Evolutionary conservation across 2,888 invertebrate species (phyloP), one percentile per base, ranked within the genome.

Genomic region (Rambutsinella grinnellia): DNA sequence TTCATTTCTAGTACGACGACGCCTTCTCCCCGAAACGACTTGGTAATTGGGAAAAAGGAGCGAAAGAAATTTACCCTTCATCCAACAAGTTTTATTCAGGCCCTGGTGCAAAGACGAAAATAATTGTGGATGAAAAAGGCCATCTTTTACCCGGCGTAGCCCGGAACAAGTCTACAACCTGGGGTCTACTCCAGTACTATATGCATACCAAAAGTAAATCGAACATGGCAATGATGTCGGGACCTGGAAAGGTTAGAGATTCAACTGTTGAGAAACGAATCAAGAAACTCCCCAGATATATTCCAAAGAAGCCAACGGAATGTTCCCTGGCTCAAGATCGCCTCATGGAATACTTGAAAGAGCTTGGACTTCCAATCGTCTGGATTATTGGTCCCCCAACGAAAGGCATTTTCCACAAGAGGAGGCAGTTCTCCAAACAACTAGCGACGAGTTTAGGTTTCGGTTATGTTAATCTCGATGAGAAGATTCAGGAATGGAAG

Each of bases 341-440:
- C 6, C 63, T 77, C 19, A 19, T 77, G 5, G 66, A 75, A 23
- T 62, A 74, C 27, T 46, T 81, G n/a, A 65, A 66, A 27, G 67
- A 79, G 10, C 49, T 76, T 10, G 28, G 69, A 15, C 47, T 81
- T 13, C 81, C 81, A 5, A 68, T 79, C 8, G 60, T 81, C 15
- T 79, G 79, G 78, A 69, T 81, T 21, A 67, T 81, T 15, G 81
- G 81, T 5, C 74, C 76, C 1, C 72, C 76, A 1, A 78, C 79
- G 3, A 56, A 57, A 27, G 62, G 60, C 3, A 78, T 72, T 0
- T 47, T 61, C 15, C 24, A 62, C 2, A 68, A 76, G 36, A 71
- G 80, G 0, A 67, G 68, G 47, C 58, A 65, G 23, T 80, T 79
- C 36, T 68, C 72, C 24, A 57, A 75, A 17, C 68, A 80, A 77